Evolutionary conservation across 1,140 invertebrate species (phyloP).

Genomic region (Stegodyphus mimosarum): DNA sequence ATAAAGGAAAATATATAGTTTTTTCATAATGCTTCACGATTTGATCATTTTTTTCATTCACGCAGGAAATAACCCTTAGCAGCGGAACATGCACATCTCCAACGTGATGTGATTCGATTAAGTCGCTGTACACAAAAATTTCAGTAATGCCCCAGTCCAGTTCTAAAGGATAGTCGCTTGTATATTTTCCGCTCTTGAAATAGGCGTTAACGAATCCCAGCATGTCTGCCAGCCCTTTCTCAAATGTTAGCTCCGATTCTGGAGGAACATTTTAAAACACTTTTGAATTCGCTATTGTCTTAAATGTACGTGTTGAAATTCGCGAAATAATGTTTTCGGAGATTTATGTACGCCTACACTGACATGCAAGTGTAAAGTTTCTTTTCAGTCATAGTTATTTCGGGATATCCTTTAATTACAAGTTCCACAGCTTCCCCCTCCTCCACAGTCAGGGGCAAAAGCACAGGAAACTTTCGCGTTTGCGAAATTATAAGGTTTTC

Average conservation of each 20-base stretch:
- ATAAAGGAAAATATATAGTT: neutral
- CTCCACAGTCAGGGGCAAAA: neutral
- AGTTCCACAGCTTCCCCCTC: neutral
- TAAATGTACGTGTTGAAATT: slow-evolving; percentile 8
- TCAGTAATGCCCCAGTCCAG: neutral
- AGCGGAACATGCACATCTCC: neutral
- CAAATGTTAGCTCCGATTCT: slow-evolving; percentile 1
- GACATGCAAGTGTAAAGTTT: neutral
- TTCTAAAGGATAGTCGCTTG: neutral
- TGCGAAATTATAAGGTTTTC: neutral
- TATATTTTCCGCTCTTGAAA: neutral
- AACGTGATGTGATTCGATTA: neutral
- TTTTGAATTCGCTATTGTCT: neutral
- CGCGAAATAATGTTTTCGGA: neutral
- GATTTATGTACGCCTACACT: neutral
- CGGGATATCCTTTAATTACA: slow-evolving; percentile 7
- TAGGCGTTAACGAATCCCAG: neutral
- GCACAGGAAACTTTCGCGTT: neutral
- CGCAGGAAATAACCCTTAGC: neutral
- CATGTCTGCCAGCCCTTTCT: slow-evolving; percentile 5
- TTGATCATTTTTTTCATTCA: slow-evolving; percentile 9
- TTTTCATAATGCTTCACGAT: neutral
- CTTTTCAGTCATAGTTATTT: neutral
- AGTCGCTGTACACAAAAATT: slow-evolving; percentile 5
- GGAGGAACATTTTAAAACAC: neutral